Percentiles rank a stretch among this genome's conserved stretches.
These are phyloP conservation scores for Ips typographus DNA, from an alignment of 1,140 invertebrate species.

Conservation along the genomic window DNA sequence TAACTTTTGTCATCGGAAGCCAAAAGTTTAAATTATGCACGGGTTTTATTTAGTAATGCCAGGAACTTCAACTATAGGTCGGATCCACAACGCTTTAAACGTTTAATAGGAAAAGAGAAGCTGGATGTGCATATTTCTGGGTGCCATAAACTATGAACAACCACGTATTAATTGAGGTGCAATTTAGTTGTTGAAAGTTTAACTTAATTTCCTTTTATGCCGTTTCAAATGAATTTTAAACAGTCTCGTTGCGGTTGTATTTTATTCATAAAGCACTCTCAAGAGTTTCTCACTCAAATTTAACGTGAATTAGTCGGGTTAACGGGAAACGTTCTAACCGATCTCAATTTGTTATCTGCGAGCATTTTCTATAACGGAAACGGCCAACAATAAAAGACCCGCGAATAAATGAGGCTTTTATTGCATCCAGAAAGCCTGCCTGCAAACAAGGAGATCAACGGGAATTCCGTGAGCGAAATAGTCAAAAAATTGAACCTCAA, in stretches of 20 bases:
- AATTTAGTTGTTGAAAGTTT: not conserved
- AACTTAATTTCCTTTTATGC: no score
- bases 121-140: conserved; percentile 1
- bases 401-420: conserved; percentile 20
- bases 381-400: conserved; percentile 10
- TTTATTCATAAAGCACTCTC: no score
- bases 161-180: not conserved
- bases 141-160: not conserved
- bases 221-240: no score
- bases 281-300: no score
- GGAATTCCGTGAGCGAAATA: conserved; percentile 46
- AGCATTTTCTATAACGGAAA: no score
- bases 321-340: no score
- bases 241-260: no score
- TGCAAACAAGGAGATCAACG: conserved; percentile 48
- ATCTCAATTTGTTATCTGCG: no score
- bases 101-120: not conserved
- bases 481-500: conserved; percentile 44
- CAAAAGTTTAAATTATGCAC: conserved; percentile 20
- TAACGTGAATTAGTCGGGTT: no score
- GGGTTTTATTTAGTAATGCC: conserved; percentile 6
- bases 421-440: conserved; percentile 21
- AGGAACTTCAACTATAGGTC: conserved; percentile 5
- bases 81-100: not conserved
- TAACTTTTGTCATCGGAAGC: conserved; percentile 21